Conservation (phyloP, 2,888 invertebrate genomes). For the Entomobrya proxima region DNA sequence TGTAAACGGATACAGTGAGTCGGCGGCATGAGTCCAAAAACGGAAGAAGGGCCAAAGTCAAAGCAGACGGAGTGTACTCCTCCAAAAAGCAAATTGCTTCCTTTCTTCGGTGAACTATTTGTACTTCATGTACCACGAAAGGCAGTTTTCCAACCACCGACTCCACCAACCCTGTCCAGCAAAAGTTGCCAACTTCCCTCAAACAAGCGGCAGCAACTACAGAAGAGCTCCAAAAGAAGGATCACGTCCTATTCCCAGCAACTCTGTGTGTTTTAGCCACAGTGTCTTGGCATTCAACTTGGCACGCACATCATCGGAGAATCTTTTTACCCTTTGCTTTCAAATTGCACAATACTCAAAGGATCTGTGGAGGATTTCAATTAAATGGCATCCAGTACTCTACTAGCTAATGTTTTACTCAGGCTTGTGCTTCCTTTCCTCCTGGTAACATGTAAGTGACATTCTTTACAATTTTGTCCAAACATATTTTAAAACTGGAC, state of each 20-base stretch:
- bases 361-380: slow-evolving; percentile 28
- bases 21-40: slow-evolving; percentile 40
- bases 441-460: slow-evolving; percentile 80
- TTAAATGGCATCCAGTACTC: slow-evolving; percentile 65
- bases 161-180: slow-evolving; percentile 11
- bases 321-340: not conserved
- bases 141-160: slow-evolving; percentile 9
- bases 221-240: not conserved
- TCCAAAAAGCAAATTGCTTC: slow-evolving; percentile 48
- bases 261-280: slow-evolving; percentile 6
- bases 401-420: slow-evolving; percentile 75
- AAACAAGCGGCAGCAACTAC: not conserved
- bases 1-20: slow-evolving; percentile 35
- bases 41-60: slow-evolving; percentile 52
- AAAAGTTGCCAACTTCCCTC: slow-evolving; percentile 52
- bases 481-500: too few relatives aligned
- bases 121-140: slow-evolving; percentile 23
- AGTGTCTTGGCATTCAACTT: not conserved
- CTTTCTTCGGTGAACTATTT: slow-evolving; percentile 29
- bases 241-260: not conserved
- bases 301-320: slow-evolving; percentile 42
- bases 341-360: slow-evolving; percentile 12
- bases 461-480: too few relatives aligned
- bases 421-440: slow-evolving; percentile 80
- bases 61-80: slow-evolving; percentile 40